Percentiles rank a stretch among this genome's conserved stretches.
Evolutionary conservation across 2,113 vertebrate genomes (phyloP).

Genomic region (Gopherus evgoodei): DNA sequence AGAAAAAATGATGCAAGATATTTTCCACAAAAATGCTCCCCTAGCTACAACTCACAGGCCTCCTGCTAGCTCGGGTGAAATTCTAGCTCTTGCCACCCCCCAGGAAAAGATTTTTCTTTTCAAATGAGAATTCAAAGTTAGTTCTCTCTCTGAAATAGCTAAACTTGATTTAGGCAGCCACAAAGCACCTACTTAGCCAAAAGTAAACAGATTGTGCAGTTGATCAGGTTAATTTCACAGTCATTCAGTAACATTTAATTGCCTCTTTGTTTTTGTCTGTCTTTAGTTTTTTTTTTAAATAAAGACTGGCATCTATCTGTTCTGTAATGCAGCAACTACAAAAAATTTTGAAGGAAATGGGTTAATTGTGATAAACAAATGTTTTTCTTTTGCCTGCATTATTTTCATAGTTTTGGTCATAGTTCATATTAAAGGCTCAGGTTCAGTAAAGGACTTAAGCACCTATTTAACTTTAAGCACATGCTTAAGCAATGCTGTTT

Average conservation of each 20-base stretch:
- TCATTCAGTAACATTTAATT: background rate
- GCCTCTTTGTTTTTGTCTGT: background rate
- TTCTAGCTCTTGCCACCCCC: constrained; percentile 1
- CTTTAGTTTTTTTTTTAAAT: background rate
- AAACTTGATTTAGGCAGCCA: constrained; percentile 18
- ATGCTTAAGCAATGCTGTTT: background rate
- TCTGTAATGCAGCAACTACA: background rate
- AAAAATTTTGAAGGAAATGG: background rate
- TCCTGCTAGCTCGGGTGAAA: background rate
- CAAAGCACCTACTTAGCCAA: background rate
- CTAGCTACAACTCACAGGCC: background rate
- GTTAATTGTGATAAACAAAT: background rate
- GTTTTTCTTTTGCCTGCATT: background rate
- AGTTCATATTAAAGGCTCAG: background rate
- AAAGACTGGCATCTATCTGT: background rate
- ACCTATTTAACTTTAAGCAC: background rate
- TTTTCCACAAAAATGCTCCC: background rate
- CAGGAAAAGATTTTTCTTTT: constrained; percentile 4
- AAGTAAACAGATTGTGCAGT: constrained; percentile 6
- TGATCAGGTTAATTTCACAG: background rate
- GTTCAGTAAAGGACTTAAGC: background rate
- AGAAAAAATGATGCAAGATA: background rate
- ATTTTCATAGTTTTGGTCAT: background rate
- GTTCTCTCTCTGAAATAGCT: constrained; percentile 42
- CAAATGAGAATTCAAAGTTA: constrained; percentile 38